A percentile compares a stretch with the other conserved stretches of the same genome.
These are phyloP conservation scores for Rhagonycha fulva DNA, from an alignment of 2,888 invertebrate genomes.

Conservation along the genomic window DNA sequence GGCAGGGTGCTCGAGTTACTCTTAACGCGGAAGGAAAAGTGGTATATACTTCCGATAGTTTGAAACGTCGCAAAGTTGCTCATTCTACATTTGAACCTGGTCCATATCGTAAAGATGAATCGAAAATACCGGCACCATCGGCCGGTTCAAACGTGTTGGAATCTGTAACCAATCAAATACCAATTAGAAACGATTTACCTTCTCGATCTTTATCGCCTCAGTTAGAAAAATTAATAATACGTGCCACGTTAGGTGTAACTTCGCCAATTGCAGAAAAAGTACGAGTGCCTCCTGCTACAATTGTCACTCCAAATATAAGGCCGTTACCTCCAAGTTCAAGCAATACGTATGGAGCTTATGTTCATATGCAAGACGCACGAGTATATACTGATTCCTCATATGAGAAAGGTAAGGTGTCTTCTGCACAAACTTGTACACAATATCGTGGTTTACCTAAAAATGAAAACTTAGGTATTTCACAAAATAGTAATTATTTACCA, in stretches of 20 bases:
- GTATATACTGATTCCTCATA: constrained; percentile 63
- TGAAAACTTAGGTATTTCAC: constrained; percentile 29
- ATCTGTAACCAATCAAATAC: constrained; percentile 47
- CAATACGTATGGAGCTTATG: constrained; percentile 65
- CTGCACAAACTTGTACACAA: constrained; percentile 22
- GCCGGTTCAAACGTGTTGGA: constrained; percentile 52
- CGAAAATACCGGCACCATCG: constrained; percentile 47
- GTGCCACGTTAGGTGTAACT: constrained; percentile 49
- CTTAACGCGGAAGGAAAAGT: constrained; percentile 87
- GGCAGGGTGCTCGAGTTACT: constrained; percentile 77
- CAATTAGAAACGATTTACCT: constrained; percentile 38
- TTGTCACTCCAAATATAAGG: constrained; percentile 61
- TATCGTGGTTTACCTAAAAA: constrained; percentile 36
- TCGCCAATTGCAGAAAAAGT: constrained; percentile 60
- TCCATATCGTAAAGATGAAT: constrained; percentile 73
- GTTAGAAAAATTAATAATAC: constrained; percentile 63
- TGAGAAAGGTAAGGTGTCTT: constrained; percentile 69
- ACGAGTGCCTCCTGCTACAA: constrained; percentile 64
- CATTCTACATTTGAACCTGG: constrained; percentile 89
- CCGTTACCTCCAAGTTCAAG: constrained; percentile 54
- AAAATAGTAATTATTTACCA: constrained; percentile 47
- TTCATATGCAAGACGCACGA: constrained; percentile 71
- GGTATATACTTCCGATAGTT: constrained; percentile 84
- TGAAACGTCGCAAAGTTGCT: constrained; percentile 77
- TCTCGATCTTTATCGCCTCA: constrained; percentile 64